A percentile compares a stretch with the other conserved stretches of the same genome.
phyloP scores from a whole-genome alignment of 1,140 invertebrate genomes.

The Armadillidium nasatum region DNA sequence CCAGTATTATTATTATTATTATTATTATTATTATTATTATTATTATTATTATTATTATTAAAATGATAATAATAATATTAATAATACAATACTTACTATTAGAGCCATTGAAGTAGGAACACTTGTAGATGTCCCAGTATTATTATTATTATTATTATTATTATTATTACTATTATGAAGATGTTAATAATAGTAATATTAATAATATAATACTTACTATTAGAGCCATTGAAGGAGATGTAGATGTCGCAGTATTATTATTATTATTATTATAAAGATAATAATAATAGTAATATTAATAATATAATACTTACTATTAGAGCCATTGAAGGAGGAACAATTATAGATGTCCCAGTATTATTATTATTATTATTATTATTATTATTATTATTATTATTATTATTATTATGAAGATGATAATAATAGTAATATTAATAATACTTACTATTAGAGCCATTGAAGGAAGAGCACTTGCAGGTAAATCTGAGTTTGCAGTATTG shows the following conservation, averaged over 20 bases:
- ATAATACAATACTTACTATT: not conserved
- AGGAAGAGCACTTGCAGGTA: constrained; percentile 66
- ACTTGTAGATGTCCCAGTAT: constrained; percentile 72
- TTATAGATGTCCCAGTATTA: constrained; percentile 66
- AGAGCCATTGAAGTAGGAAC: constrained; percentile 47
- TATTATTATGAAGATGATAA: too few species aligned
- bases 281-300: too few species aligned
- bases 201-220: not conserved
- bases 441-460: not conserved
- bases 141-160: too few species aligned
- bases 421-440: not conserved
- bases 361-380: too few species aligned
- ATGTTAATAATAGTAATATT: too few species aligned
- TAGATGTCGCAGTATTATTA: constrained; percentile 59
- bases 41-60: too few species aligned
- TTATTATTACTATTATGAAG: too few species aligned
- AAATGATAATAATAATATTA: too few species aligned
- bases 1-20: too few species aligned
- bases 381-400: too few species aligned
- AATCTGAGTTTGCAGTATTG: constrained; percentile 77
- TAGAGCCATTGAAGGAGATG: constrained; percentile 47
- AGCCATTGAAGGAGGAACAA: constrained; percentile 52
- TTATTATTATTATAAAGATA: too few species aligned
- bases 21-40: too few species aligned
- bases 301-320: not conserved